Evolutionary conservation across 2,888 invertebrate species (phyloP), one percentile per base, ranked within the genome.

Genomic region (Sphaeridia pumilis): DNA sequence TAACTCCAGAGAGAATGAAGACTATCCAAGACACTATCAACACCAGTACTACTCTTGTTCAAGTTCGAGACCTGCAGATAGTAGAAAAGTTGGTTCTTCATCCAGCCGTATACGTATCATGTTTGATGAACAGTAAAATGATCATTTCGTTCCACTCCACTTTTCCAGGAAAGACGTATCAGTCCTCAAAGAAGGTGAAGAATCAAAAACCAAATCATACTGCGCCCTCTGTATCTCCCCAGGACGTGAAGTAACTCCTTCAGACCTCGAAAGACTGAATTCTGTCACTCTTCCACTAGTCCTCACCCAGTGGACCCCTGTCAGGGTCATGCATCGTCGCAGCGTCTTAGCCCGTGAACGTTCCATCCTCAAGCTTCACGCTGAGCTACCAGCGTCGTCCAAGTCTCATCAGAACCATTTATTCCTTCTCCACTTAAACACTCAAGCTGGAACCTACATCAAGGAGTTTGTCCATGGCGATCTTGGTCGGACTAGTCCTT

Each of bases 381-480:
- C 82, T 0, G 70, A 71, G 24, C 66, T 70, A 0, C 72, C 81
- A 4, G 73, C 55, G 25, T 17, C 44, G 27, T 24, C 41, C 21
- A 14, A 34, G 7, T 24, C 41, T 36, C 57, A 59, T 46, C 55
- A 61, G 21, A 50, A 53, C 14, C 54, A 70, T 55, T 63, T 68
- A 17, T 79, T 93, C 65, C 73, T 76, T 44, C 67, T 92, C 26
- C 76, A 78, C 55, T 65, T 92, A 21, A 78, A 77, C 46, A 87
- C 90, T 1, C 85, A 89, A 68, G 94, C 94, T 10, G 94, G 94
- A 38, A 90, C 93, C 35, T 98, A 98, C 70, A 81, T 98, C 1
- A 98, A 98, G 73, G 97, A 98, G 74, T 88, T 97, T 74, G 86
- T 89, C 21, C 93, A 97, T 72, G 90, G 95, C 2, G 97, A 98